phyloP scores from a whole-genome alignment of 1,140 invertebrate species.

The Ceratina australensis region DNA sequence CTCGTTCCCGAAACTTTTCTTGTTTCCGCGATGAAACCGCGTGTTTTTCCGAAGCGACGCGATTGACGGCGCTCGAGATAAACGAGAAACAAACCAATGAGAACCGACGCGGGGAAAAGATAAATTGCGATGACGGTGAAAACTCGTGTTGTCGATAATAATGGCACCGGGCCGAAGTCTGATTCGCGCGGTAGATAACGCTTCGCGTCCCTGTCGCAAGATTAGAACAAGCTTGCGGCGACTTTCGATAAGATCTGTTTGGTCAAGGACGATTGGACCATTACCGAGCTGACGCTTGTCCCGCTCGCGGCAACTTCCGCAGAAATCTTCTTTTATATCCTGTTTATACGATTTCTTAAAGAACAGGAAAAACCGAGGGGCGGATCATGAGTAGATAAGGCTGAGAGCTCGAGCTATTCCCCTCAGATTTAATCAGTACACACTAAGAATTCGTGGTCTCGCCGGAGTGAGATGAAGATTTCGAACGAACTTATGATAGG shows the following conservation, averaged over 20 bases:
- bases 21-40: background rate
- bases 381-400: conserved; percentile 4
- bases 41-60: background rate
- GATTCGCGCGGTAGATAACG: conserved; percentile 20
- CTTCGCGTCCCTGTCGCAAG: conserved; percentile 33
- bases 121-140: background rate
- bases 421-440: background rate
- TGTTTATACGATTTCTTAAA: conserved; percentile 6
- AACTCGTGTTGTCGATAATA: background rate
- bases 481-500: background rate
- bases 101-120: background rate
- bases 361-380: background rate
- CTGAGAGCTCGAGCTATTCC: background rate
- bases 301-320: conserved; percentile 28
- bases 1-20: background rate
- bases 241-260: conserved; percentile 56
- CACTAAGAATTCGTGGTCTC: too few species aligned
- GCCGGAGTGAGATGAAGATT: background rate
- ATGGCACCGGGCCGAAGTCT: conserved; percentile 2
- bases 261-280: conserved; percentile 46
- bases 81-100: background rate
- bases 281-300: conserved; percentile 47
- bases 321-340: conserved; percentile 13
- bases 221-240: conserved; percentile 49
- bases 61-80: background rate